A percentile compares a stretch with the other conserved stretches of the same genome.
Evolutionary conservation across 2,797 vertebrate genomes (phyloP).

Genomic region (Cetoscarus ocellatus): DNA sequence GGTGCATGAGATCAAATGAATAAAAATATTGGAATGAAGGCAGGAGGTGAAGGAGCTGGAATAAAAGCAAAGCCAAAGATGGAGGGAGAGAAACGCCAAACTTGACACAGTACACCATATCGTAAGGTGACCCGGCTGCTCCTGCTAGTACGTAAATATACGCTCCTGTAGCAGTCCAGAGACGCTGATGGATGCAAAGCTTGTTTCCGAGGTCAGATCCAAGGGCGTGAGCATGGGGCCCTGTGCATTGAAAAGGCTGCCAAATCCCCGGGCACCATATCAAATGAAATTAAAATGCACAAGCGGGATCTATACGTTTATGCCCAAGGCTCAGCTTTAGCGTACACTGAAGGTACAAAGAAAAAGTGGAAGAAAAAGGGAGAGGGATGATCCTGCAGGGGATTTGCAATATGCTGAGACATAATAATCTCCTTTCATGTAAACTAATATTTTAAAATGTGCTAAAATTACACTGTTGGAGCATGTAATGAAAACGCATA

Average conservation of each 20-base stretch:
- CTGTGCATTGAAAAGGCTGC: slow-evolving; percentile 40
- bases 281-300: slow-evolving; percentile 70
- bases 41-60: neutral
- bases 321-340: slow-evolving; percentile 34
- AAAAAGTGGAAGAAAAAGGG: neutral
- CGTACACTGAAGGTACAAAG: slow-evolving; percentile 24
- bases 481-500: slow-evolving; percentile 46
- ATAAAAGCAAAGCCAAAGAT: slow-evolving; percentile 5
- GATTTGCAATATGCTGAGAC: neutral
- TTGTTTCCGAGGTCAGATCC: slow-evolving; percentile 65
- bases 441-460: slow-evolving; percentile 19
- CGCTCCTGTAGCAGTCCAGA: slow-evolving; percentile 29
- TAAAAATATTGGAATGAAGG: slow-evolving; percentile 41
- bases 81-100: slow-evolving; percentile 23
- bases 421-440: slow-evolving; percentile 21
- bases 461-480: slow-evolving; percentile 9
- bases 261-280: slow-evolving; percentile 59
- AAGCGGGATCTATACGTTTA: slow-evolving; percentile 51
- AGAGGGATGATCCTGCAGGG: neutral
- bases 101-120: slow-evolving; percentile 41
- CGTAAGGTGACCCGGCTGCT: slow-evolving; percentile 47
- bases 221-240: slow-evolving; percentile 45
- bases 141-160: slow-evolving; percentile 33
- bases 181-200: slow-evolving; percentile 46
- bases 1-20: slow-evolving; percentile 27